Evolutionary conservation across 2,797 vertebrate genomes (phyloP).

Genomic region (Gymnoscopelus microlampas): DNA sequence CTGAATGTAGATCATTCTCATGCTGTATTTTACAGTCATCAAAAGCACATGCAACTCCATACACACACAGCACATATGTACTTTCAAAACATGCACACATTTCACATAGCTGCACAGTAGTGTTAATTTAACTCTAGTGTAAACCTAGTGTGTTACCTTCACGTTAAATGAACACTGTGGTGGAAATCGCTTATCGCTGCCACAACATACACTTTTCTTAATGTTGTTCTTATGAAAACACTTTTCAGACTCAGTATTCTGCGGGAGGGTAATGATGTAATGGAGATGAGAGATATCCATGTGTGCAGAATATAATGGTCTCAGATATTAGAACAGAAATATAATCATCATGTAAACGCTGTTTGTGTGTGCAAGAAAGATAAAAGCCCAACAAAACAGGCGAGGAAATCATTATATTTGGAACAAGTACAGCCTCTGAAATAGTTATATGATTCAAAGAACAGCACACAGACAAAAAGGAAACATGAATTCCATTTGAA

Average conservation of each 20-base stretch:
- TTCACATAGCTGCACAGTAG: background rate
- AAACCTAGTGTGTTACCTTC: too few relatives aligned
- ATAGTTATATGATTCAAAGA: too few relatives aligned
- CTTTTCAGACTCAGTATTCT: too few relatives aligned
- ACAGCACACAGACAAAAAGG: slow-evolving; percentile 5
- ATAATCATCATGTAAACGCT: slow-evolving; percentile 13
- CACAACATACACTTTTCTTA: too few relatives aligned
- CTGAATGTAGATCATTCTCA: background rate
- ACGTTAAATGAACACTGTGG: too few relatives aligned
- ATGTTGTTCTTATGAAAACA: too few relatives aligned
- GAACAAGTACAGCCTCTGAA: too few relatives aligned
- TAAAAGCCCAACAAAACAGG: too few relatives aligned
- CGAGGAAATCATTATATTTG: too few relatives aligned
- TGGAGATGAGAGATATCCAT: slow-evolving; percentile 23
- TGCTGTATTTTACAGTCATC: slow-evolving; percentile 15
- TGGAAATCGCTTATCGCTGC: too few relatives aligned
- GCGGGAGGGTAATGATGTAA: background rate
- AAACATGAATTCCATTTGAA: slow-evolving; percentile 13
- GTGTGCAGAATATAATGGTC: slow-evolving; percentile 65
- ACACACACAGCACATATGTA: background rate
- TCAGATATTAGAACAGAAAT: slow-evolving; percentile 66
- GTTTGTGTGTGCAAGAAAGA: slow-evolving; percentile 19
- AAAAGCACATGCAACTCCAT: background rate
- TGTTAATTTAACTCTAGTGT: too few relatives aligned
- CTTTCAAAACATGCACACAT: background rate